Base-by-base conservation (phyloP, 2,797 vertebrate genomes). In the Acanthurus lineatus region DNA sequence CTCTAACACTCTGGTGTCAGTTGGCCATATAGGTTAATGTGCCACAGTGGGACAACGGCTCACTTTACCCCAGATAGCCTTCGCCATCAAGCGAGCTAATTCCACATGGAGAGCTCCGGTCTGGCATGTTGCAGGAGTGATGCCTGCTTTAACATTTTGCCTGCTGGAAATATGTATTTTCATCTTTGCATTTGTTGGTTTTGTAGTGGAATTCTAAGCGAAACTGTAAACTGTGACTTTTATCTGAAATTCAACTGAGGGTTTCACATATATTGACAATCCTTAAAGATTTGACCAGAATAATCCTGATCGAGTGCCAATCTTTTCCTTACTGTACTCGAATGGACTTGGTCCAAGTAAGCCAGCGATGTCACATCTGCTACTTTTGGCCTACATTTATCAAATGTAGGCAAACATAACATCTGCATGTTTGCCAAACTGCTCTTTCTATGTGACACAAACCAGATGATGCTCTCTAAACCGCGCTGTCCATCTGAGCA, bases 11-110 rank as follows among this genome's bases (percentile, higher is more conserved):
- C 49, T 44, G 17, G 76, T 81, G 82, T 89, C 86, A 84, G 77
- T 81, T 77, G 90, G 85, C 69, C 88, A 86, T 88, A 78, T 84
- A 88, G 89, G 88, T 90, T 92, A 92, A 92, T 91, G 86, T 86
- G 84, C 57, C 88, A 79, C 89, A 84, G 77, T 57, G 83, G 88
- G 86, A 88, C 70, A 20, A 68, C 48, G 8, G 84, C 73, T 75
- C n/a, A 12, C 66, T 77, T 76, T 76, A 86, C 84, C 83, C 84
- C 73, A 48, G 80, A 87, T 62, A 66, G 52, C 82, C 66, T 52
- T 19, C n/a, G 69, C 54, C 79, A 35, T 77, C 79, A 62, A 45
- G 64, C 48, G 58, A 76, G 77, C 84, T 38, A 49, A 84, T 79
- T 84, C 87, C 79, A 87, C 69, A 57, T 49, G 79, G 79, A 60